These are phyloP conservation scores for Notospermus geniculatus DNA, from an alignment of 1,140 invertebrate genomes.

Conservation along the genomic window DNA sequence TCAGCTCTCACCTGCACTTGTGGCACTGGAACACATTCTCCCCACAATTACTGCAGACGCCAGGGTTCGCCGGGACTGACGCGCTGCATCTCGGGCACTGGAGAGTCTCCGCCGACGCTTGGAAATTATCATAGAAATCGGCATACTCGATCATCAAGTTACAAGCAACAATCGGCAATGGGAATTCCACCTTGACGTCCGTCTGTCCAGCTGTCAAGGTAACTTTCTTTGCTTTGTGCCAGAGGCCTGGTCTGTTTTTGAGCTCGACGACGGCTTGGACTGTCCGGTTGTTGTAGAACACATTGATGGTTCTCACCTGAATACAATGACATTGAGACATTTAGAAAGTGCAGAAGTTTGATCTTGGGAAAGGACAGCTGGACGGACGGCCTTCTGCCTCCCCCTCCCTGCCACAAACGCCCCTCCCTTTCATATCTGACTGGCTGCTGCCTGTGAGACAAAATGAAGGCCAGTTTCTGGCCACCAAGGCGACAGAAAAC, in stretches of 20 bases:
- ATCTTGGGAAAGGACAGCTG: no score
- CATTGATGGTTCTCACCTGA: conserved; percentile 75
- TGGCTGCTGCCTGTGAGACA: no score
- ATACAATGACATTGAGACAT: no score
- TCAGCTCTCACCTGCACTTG: conserved; percentile 74
- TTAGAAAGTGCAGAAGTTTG: no score
- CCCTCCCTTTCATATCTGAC: no score
- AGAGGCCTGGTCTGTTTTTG: conserved; percentile 85
- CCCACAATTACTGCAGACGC: conserved; percentile 95
- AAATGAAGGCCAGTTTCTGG: no score
- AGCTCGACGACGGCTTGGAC: conserved; percentile 96
- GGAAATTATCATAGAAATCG: conserved; percentile 93
- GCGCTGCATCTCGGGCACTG: conserved; percentile 95
- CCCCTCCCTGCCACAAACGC: no score
- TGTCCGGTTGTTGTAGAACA: conserved; percentile 94
- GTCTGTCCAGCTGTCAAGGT: conserved; percentile 85
- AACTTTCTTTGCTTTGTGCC: conserved; percentile 94
- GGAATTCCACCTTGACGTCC: conserved; percentile 81
- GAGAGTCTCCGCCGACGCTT: conserved; percentile 71
- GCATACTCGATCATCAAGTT: conserved; percentile 99
- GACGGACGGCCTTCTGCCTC: no score
- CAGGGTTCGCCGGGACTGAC: conserved; percentile 91
- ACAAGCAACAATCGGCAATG: conserved; percentile 92
- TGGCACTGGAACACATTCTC: conserved; percentile 99
- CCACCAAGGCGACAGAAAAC: conserved; percentile 3